Evolutionary conservation across 2,113 vertebrate genomes (phyloP), one percentile per base, ranked within the genome.

Genomic region (Poeciliopsis occidentalis): DNA sequence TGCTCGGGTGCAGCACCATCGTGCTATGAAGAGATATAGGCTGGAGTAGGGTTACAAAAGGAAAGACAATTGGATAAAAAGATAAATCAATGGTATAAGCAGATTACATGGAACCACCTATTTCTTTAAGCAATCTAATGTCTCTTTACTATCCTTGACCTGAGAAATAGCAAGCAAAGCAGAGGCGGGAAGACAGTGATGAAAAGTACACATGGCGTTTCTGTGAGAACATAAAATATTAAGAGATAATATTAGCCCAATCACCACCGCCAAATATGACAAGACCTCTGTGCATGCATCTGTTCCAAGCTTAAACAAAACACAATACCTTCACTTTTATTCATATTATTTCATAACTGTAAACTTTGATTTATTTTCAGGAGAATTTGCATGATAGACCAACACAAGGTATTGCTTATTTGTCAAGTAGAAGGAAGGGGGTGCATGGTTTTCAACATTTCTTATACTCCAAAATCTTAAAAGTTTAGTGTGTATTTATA

Each of bases 221-320:
- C 75, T 67, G 79, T 68, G 88, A 92, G 91, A 92, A 92, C 95
- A 97, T 98, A 94, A 97, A 97, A 99, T 97, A 97, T 97, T 98
- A 96, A 96, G 91, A 96, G 92, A 92, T 95, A 96, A 97, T 97
- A 97, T 97, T 96, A 96, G 95, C 91, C 94, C 95, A 94, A 95
- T 97, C 95, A 93, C 94, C 91, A 92, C 93, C 37, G 69, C 69
- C 10, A n/a, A 95, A 75, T 71, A 64, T 64, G 61, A 39, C n/a
- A 74, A 78, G 79, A 80, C 71, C 41, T 67, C 74, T 75, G 51
- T 31, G 54, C 31, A 26, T 76, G 26, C 37, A 60, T 34, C 39
- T 74, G 80, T 78, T 75, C 78, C 44, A n/a, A 78, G 70, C 76
- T 44, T 72, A 80, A 82, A 75, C 64, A 27, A 63, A 62, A 71